A percentile compares a stretch with the other conserved stretches of the same genome.
phyloP scores from a whole-genome alignment of 2,888 invertebrate genomes.

The Drosophila cognata region DNA sequence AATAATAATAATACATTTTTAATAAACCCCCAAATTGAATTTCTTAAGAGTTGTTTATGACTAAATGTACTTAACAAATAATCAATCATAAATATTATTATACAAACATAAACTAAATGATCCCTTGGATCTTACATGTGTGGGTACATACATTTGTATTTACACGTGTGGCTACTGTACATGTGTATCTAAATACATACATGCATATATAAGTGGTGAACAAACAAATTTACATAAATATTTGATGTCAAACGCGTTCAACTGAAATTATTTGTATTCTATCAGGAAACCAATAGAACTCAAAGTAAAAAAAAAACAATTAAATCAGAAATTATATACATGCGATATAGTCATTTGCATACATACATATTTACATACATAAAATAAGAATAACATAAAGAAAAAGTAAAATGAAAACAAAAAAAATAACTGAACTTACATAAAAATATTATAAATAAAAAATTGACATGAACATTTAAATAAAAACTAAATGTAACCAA shows the following conservation, averaged over 20 bases:
- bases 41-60: constrained; percentile 58
- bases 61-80: constrained; percentile 49
- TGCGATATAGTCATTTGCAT: constrained; percentile 60
- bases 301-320: constrained; percentile 19
- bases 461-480: constrained; percentile 59
- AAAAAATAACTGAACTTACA: constrained; percentile 67
- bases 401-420: constrained; percentile 25
- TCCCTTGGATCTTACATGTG: constrained; percentile 29
- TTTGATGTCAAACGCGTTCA: constrained; percentile 55
- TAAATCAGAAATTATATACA: constrained; percentile 33
- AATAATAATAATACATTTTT: constrained; percentile 31
- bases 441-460: constrained; percentile 75
- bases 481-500: constrained; percentile 47
- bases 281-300: constrained; percentile 31
- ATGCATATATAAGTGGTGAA: constrained; percentile 24
- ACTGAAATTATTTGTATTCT: constrained; percentile 48
- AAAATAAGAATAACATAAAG: constrained; percentile 46
- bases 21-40: constrained; percentile 38
- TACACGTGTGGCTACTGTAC: constrained; percentile 10
- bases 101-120: constrained; percentile 22
- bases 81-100: constrained; percentile 34
- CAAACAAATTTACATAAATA: constrained; percentile 46
- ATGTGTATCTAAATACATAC: constrained; percentile 13
- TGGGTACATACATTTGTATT: constrained; percentile 9
- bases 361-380: constrained; percentile 62